Base-by-base conservation (phyloP, 2,888 invertebrate genomes). In the Idaea straminata region DNA sequence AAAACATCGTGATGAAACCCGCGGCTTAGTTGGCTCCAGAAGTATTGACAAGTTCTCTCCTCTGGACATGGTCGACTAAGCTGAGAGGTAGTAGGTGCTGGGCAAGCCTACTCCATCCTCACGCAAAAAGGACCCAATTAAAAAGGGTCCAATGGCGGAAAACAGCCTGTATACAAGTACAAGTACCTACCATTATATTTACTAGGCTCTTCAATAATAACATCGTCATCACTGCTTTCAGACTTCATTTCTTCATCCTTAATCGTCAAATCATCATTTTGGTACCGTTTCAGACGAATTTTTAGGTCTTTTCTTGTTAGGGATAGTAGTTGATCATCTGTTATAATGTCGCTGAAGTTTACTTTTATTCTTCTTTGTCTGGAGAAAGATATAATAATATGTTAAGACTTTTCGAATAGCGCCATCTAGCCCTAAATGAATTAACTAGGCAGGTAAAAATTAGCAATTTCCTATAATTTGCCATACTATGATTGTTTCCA, bases 161-260 rank as follows among this genome's bases (percentile, higher is more conserved):
- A n/a, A n/a, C n/a, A n/a, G n/a, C n/a, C n/a, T n/a, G n/a, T n/a
- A n/a, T n/a, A n/a, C n/a, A n/a, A n/a, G n/a, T n/a, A n/a, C n/a
- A n/a, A n/a, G 13, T 38, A 38, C 38, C n/a, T 80, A 92, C 92
- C 87, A 77, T 92, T 86, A 83, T 92, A 92, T 89, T 92, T 92
- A 70, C 87, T 90, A 35, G 75, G 81, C 68, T 89, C 91, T 15
- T 73, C 67, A 64, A 80, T 74, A n/a, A 70, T 63, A 6, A 77
- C 73, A 6, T 78, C 79, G 60, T 78, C 78, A 35, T 77, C 74
- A 15, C 16, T 67, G 1, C 67, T 63, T 35, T 78, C 76, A 10
- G 10, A 7, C 47, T 47, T 47, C 77, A 83, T 77, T 35, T 81
- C 75, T n/a, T 79, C 82, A 35, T 84, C 82, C 25, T 70, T 70